phyloP scores from a whole-genome alignment of 2,797 vertebrate genomes.

The Lithobates pipiens region DNA sequence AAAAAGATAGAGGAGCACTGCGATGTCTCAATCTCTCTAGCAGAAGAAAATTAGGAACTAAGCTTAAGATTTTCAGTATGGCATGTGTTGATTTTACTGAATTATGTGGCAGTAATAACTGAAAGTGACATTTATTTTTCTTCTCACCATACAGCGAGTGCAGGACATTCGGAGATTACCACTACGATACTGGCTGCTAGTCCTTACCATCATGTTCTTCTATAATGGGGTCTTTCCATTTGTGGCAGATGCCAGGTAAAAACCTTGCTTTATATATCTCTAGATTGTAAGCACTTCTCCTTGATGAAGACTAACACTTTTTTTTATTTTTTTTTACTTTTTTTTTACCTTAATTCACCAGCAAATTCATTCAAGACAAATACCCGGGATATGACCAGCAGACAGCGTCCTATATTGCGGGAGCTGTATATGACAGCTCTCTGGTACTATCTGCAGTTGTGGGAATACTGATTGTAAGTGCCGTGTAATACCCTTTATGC shows the following conservation, averaged over 20 bases:
- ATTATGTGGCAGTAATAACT: no score
- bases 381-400: conserved; percentile 83
- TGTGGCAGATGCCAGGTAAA: conserved; percentile 83
- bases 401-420: conserved; percentile 78
- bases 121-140: no score
- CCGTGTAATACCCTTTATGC: background rate
- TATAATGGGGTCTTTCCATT: conserved; percentile 85
- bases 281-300: background rate
- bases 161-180: conserved; percentile 79
- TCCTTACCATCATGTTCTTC: conserved; percentile 87
- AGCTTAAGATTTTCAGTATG: no score
- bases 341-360: conserved; percentile 59
- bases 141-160: conserved; percentile 71
- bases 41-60: no score
- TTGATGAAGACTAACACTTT: background rate
- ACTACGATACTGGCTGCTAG: conserved; percentile 82
- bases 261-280: background rate
- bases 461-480: conserved; percentile 83
- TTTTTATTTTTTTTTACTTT: no score
- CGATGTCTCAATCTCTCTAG: no score
- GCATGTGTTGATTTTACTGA: no score
- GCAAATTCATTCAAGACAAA: conserved; percentile 89
- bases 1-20: no score
- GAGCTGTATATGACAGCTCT: conserved; percentile 82
- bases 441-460: conserved; percentile 80